Evolutionary conservation across 2,888 invertebrate genomes (phyloP), one percentile per base, ranked within the genome.

Genomic region (Dicycla oo): DNA sequence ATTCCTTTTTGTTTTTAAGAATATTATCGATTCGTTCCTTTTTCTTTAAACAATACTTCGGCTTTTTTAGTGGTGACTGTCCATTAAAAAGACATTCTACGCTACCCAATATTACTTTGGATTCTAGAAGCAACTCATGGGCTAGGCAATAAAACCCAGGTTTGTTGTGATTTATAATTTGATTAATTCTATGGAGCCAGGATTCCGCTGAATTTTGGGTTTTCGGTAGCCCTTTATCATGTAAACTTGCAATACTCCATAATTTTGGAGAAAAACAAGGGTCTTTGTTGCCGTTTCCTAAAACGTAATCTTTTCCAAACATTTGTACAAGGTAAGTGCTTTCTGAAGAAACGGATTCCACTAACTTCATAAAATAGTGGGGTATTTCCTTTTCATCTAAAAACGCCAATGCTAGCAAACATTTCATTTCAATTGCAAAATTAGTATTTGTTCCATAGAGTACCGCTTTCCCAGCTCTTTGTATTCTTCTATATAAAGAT

Each of bases 261-360:
- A 62, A 0, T 49, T 62, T 0, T 38, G n/a, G 30, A 49, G 47
- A 0, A 49, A 0, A 62, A 62, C 18, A 49, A 8, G 62, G 15
- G 23, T 62, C 3, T 0, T 62, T 38, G 0, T 49, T 62, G 34
- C 0, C 63, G 49, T 63, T 63, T 0, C 63, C 62, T 49, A 63
- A 49, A 49, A 49, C 49, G 34, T 63, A 63, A 49, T 62, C 62
- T 63, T 63, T 62, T 49, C 62, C 49, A 63, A 49, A 62, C 49
- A 63, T 63, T 38, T 63, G 15, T 0, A 63, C 62, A 49, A 38
- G 0, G 34, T 38, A 0, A 62, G 1, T 49, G 62, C 47, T 63
- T 10, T 63, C 49, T 38, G 49, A 62, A 0, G 49, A 62, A 38
- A 49, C 49, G 0, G 49, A 62, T 62, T 62, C 34, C 1, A 49